Conservation (phyloP, 2,888 invertebrate genomes). For the Gymnocheta viridis region DNA sequence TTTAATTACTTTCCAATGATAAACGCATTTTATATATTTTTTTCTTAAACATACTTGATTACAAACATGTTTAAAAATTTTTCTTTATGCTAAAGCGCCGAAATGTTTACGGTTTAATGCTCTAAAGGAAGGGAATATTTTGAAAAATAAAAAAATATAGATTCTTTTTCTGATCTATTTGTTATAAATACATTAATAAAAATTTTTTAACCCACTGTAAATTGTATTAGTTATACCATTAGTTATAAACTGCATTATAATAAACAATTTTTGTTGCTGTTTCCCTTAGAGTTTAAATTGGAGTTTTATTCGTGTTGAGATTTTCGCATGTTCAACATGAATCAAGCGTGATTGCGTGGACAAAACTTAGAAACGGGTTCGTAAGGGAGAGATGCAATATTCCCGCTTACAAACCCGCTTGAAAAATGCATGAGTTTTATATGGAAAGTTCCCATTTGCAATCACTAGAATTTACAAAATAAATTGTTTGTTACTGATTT, state of each 20-base stretch:
- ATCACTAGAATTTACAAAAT: no score
- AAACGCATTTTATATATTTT: conserved; percentile 46
- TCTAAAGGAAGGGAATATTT: background rate
- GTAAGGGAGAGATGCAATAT: no score
- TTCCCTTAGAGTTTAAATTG: background rate
- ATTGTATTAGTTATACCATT: background rate
- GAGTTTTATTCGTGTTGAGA: background rate
- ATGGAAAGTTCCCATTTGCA: no score
- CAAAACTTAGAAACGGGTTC: no score
- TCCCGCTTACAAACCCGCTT: no score
- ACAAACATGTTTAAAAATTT: conserved; percentile 25
- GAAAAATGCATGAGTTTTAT: no score
- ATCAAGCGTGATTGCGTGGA: no score
- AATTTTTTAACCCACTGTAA: background rate
- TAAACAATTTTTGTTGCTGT: background rate
- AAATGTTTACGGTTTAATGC: background rate
- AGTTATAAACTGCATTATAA: background rate
- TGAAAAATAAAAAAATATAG: no score
- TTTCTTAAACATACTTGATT: background rate
- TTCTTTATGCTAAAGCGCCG: conserved; percentile 1
- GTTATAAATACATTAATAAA: background rate
- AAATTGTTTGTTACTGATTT: no score
- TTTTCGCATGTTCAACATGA: no score
- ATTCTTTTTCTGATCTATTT: background rate
- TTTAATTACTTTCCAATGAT: conserved; percentile 81